Evolutionary conservation across 1,140 invertebrate species (phyloP).

Genomic region (Idris sp.): DNA sequence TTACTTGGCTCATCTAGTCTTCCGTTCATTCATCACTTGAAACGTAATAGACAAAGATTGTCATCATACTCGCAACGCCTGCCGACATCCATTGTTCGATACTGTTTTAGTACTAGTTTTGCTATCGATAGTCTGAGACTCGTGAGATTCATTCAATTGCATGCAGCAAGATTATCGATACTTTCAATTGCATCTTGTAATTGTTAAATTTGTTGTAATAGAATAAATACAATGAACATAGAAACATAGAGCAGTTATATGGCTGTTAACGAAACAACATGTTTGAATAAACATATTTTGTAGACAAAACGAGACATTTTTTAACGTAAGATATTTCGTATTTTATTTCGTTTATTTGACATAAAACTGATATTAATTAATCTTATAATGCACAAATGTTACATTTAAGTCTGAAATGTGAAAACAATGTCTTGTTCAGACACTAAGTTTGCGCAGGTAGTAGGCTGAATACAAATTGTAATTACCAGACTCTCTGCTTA

Average conservation of each 20-base stretch:
- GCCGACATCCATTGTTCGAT: slow-evolving; percentile 14
- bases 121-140: neutral
- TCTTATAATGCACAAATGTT: too few species aligned
- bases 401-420: neutral
- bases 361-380: too few species aligned
- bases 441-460: neutral
- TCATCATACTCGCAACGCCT: slow-evolving; percentile 2
- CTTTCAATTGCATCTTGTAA: too few species aligned
- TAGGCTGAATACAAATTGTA: slow-evolving; percentile 4
- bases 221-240: too few species aligned
- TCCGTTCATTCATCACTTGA: slow-evolving; percentile 59
- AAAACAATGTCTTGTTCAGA: neutral
- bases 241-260: too few species aligned
- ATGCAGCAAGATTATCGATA: too few species aligned
- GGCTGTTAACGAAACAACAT: too few species aligned
- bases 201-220: too few species aligned
- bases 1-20: slow-evolving; percentile 46
- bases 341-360: too few species aligned
- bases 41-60: slow-evolving; percentile 28
- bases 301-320: too few species aligned
- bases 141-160: slow-evolving; percentile 2
- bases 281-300: too few species aligned
- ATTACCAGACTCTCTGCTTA: slow-evolving; percentile 36
- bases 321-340: too few species aligned
- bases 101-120: slow-evolving; percentile 36